Conservation (phyloP, 2,797 vertebrate genomes). For the Mycteria americana region DNA sequence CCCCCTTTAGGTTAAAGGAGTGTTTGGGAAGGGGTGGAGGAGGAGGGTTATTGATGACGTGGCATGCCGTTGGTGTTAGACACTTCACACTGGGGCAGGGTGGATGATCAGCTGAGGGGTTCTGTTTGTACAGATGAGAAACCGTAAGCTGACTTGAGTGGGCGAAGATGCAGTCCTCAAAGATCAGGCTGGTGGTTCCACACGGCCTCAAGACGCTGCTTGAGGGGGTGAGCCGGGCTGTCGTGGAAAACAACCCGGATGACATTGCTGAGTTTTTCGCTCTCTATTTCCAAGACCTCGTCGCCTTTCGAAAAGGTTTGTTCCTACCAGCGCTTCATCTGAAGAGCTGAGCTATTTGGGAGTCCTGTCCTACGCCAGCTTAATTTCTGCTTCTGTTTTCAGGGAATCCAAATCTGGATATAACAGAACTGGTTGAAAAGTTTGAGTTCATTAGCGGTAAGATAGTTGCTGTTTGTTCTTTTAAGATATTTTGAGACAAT, state of each 20-base stretch:
- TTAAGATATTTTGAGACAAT: not conserved
- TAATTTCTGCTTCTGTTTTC: slow-evolving; percentile 11
- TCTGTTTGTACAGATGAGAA: not conserved
- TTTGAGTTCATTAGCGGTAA: slow-evolving; percentile 64
- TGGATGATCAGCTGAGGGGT: not conserved
- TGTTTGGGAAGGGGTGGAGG: not conserved
- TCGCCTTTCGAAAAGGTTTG: slow-evolving; percentile 71
- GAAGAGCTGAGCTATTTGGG: not conserved
- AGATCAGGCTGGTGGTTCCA: slow-evolving; percentile 58
- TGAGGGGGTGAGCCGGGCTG: slow-evolving; percentile 68
- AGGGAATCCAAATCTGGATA: slow-evolving; percentile 61
- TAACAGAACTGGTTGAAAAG: slow-evolving; percentile 66
- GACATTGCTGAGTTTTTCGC: slow-evolving; percentile 68
- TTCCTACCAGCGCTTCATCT: not conserved
- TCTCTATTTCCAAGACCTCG: slow-evolving; percentile 71
- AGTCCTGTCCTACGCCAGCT: not conserved
- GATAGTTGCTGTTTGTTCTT: not conserved
- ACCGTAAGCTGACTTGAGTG: not conserved
- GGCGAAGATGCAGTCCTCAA: slow-evolving; percentile 60
- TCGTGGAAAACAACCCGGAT: slow-evolving; percentile 47
- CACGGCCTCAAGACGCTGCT: slow-evolving; percentile 69
- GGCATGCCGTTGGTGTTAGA: rapidly evolving
- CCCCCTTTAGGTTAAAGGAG: too few relatives aligned
- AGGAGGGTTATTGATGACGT: not conserved
- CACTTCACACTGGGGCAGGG: rapidly evolving